Evolutionary conservation across 2,797 vertebrate species (phyloP).

Genomic region (Acanthurus lineatus): DNA sequence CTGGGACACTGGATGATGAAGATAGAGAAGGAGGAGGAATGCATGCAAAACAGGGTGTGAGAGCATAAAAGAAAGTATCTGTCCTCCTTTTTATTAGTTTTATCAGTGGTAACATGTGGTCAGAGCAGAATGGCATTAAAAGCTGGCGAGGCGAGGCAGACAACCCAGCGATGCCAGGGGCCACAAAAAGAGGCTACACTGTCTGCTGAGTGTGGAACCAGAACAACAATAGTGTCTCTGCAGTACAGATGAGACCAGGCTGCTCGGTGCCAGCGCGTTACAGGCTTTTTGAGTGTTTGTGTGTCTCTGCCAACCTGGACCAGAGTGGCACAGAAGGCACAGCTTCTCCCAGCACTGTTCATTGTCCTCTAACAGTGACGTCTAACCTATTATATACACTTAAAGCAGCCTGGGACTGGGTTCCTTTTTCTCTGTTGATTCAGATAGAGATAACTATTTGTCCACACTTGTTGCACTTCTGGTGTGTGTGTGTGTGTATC

Average conservation of each 20-base stretch:
- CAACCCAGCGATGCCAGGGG: slow-evolving; percentile 56
- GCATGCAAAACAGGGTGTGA: slow-evolving; percentile 58
- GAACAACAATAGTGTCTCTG: slow-evolving; percentile 67
- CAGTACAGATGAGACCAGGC: slow-evolving; percentile 66
- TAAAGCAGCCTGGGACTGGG: slow-evolving; percentile 34
- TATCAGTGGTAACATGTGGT: slow-evolving; percentile 63
- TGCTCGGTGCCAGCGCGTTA: slow-evolving; percentile 75
- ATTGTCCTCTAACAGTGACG: slow-evolving; percentile 62
- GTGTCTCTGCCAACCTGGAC: slow-evolving; percentile 71
- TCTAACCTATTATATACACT: slow-evolving; percentile 50
- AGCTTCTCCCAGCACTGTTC: slow-evolving; percentile 58
- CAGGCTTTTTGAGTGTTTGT: slow-evolving; percentile 69
- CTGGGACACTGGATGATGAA: slow-evolving; percentile 29
- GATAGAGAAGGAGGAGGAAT: slow-evolving; percentile 19
- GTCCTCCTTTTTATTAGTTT: slow-evolving; percentile 60
- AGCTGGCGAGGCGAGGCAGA: slow-evolving; percentile 37
- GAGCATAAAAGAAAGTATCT: slow-evolving; percentile 52
- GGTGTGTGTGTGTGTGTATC: slow-evolving; percentile 19
- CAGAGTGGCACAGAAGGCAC: slow-evolving; percentile 67
- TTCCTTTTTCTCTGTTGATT: slow-evolving; percentile 39
- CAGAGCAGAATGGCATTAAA: slow-evolving; percentile 59
- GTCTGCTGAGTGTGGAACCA: slow-evolving; percentile 61
- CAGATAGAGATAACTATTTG: slow-evolving; percentile 51
- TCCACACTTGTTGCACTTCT: slow-evolving; percentile 31
- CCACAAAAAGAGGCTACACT: slow-evolving; percentile 71